phyloP scores from a whole-genome alignment of 2,113 vertebrate species.

The Climacteris rufus region DNA sequence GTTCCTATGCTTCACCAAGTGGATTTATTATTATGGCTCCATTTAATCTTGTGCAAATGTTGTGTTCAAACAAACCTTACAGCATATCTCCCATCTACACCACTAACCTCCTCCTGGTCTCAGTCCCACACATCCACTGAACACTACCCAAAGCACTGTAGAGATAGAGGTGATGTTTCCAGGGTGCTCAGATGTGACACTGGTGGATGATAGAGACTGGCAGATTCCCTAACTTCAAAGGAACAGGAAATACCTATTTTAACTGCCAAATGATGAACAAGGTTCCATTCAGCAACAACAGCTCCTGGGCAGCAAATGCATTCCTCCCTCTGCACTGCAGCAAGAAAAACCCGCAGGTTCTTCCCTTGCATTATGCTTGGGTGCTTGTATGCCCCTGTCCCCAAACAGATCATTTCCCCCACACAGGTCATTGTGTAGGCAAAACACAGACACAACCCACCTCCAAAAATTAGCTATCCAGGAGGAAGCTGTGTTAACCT shows the following conservation, averaged over 20 bases:
- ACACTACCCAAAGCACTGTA: background rate
- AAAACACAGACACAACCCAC: background rate
- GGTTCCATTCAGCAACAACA: background rate
- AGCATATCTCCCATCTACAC: background rate
- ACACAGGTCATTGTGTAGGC: fast-evolving
- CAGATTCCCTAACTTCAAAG: background rate
- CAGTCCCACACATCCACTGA: background rate
- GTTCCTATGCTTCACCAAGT: background rate
- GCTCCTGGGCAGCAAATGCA: background rate
- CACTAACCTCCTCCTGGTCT: background rate
- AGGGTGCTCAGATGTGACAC: background rate
- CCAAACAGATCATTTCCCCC: background rate
- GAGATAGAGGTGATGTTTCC: background rate
- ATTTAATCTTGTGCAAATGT: background rate
- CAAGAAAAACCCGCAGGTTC: background rate
- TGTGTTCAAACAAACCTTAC: background rate
- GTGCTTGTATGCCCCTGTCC: background rate
- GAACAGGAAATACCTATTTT: background rate
- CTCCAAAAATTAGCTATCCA: background rate
- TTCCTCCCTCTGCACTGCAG: background rate
- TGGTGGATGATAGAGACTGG: background rate
- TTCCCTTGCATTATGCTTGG: background rate
- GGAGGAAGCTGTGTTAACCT: background rate
- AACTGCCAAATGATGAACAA: background rate
- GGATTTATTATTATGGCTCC: background rate